Conservation (phyloP, 2,888 invertebrate genomes). For the Meta bourneti region DNA sequence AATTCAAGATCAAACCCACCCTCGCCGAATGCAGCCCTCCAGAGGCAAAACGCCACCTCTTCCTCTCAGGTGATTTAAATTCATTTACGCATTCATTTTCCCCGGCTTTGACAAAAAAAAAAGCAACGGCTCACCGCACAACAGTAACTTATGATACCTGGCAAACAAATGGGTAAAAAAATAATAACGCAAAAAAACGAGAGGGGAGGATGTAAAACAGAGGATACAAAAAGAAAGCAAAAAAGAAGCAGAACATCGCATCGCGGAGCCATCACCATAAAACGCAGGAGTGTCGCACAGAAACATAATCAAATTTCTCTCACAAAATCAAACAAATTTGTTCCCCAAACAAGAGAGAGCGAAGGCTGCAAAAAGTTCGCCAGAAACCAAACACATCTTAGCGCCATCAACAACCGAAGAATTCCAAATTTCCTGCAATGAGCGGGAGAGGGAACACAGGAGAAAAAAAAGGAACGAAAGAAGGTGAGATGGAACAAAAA, state of each 20-base stretch:
- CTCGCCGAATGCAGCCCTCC: neutral
- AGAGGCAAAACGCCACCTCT: neutral
- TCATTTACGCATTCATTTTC: neutral
- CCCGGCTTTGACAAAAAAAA: neutral
- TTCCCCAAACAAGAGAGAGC: constrained; percentile 62
- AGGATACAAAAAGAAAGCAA: neutral
- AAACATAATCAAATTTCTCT: constrained; percentile 73
- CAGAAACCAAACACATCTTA: constrained; percentile 72
- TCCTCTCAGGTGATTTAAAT: neutral
- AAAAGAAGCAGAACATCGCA: neutral
- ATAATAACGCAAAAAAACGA: neutral
- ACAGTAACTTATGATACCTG: constrained; percentile 1
- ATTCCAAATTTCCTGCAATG: constrained; percentile 71
- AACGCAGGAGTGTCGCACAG: constrained; percentile 42
- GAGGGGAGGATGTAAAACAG: neutral
- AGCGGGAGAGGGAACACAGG: constrained; percentile 23
- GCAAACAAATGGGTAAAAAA: neutral
- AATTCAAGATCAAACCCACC: neutral
- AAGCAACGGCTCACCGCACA: neutral
- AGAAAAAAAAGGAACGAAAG: constrained; percentile 30
- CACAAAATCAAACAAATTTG: constrained; percentile 75
- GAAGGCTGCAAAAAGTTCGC: constrained; percentile 56
- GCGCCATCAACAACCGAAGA: constrained; percentile 69
- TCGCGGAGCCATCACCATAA: constrained; percentile 5
- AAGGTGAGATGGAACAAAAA: constrained; percentile 24